These are phyloP conservation scores for Meleagris gallopavo DNA, from an alignment of 2,113 vertebrate genomes.

Conservation along the genomic window DNA sequence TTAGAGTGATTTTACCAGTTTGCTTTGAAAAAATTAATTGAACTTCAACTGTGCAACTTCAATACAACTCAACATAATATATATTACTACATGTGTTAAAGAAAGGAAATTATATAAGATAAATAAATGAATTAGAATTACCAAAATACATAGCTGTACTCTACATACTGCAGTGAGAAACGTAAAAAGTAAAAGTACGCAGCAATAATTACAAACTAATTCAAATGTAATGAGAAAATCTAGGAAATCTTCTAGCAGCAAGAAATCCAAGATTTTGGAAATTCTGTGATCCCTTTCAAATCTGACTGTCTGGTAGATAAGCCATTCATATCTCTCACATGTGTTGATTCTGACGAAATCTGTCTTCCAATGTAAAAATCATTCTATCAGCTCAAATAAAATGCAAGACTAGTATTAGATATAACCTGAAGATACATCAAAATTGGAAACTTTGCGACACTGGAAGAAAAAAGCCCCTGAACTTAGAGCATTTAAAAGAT, in stretches of 20 bases:
- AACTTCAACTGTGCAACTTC: background rate
- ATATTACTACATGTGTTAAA: background rate
- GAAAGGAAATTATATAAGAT: background rate
- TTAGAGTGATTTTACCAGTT: background rate
- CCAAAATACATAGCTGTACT: background rate
- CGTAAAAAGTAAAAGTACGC: background rate
- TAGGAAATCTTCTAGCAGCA: background rate
- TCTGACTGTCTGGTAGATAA: background rate
- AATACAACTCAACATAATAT: background rate
- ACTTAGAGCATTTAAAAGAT: background rate
- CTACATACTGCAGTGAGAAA: background rate
- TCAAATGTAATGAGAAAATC: background rate
- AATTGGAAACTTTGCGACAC: background rate
- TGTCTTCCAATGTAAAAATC: background rate
- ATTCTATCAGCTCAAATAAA: background rate
- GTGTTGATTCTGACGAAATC: background rate
- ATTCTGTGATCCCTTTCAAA: background rate
- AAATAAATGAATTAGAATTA: background rate
- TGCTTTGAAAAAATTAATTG: background rate
- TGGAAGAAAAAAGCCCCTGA: background rate
- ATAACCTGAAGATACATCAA: background rate
- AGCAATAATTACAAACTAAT: background rate
- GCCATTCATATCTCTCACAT: background rate
- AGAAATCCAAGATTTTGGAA: background rate
- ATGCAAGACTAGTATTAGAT: background rate